These are phyloP conservation scores for Dysdera silvatica DNA, from an alignment of 1,140 invertebrate genomes.

Conservation along the genomic window DNA sequence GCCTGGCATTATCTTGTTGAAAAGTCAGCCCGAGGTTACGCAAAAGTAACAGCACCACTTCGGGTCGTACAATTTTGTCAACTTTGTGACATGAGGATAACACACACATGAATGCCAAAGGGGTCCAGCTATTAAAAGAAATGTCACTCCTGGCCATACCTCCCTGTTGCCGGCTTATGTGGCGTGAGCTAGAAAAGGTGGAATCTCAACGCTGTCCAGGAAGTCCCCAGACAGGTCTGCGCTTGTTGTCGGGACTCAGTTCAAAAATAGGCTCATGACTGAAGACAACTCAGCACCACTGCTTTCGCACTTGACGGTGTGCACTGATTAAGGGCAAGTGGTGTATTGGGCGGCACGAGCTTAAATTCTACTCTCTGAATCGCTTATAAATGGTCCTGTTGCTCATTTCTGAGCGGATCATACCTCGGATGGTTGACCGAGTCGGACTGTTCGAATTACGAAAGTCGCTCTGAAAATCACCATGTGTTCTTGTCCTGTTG, in stretches of 20 bases:
- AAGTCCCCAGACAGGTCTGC: background rate
- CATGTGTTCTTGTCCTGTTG: too few relatives aligned
- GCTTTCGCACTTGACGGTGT: background rate
- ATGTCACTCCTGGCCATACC: conserved; percentile 1
- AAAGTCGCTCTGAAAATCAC: too few relatives aligned
- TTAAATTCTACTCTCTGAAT: background rate
- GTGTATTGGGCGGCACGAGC: background rate
- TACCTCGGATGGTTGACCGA: background rate
- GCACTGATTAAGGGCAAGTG: background rate
- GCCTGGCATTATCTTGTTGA: background rate
- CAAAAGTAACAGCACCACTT: background rate
- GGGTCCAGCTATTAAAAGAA: conserved; percentile 3
- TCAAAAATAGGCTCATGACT: background rate
- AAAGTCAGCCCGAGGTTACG: background rate
- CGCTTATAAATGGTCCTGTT: background rate
- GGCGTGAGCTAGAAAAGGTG: background rate
- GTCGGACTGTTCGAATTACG: too few relatives aligned
- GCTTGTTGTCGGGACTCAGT: background rate
- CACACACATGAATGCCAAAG: background rate
- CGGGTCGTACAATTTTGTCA: background rate
- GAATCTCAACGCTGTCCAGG: background rate
- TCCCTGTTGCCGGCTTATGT: background rate
- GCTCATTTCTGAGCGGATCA: background rate
- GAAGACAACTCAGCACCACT: background rate
- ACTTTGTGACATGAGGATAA: background rate